Percentiles rank a stretch among this genome's conserved stretches.
These are phyloP conservation scores for Drosophila rufa DNA, from an alignment of 1,140 invertebrate species.

Conservation along the genomic window DNA sequence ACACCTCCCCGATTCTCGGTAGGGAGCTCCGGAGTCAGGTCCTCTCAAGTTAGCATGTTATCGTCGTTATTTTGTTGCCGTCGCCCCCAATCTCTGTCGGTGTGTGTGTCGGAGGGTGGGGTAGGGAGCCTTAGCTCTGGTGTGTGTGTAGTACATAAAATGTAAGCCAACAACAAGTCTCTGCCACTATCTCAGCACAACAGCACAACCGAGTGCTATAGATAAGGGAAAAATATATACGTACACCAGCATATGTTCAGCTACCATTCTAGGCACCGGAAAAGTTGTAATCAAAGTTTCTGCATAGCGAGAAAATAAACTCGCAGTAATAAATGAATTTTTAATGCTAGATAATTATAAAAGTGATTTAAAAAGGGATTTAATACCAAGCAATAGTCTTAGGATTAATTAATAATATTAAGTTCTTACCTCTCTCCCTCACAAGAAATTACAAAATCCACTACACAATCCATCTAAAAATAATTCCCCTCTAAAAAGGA, in stretches of 20 bases:
- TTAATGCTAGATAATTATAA: neutral
- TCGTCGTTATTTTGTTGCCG: constrained; percentile 73
- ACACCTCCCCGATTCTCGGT: constrained; percentile 46
- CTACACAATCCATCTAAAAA: too few species aligned
- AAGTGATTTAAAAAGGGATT: neutral
- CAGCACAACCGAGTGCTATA: constrained; percentile 18
- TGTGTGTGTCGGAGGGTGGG: neutral
- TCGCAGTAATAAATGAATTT: neutral
- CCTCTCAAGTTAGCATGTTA: constrained; percentile 74
- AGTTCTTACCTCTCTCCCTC: too few species aligned
- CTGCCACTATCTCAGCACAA: constrained; percentile 48
- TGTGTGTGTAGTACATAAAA: constrained; percentile 37
- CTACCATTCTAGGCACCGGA: constrained; percentile 8
- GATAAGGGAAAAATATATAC: constrained; percentile 34
- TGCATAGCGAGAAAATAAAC: neutral
- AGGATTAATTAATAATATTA: too few species aligned
- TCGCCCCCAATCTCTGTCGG: constrained; percentile 35
- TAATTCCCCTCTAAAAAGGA: neutral
- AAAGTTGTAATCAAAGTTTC: constrained; percentile 43
- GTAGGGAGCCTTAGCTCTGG: neutral
- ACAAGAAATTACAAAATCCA: too few species aligned
- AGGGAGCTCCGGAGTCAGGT: constrained; percentile 47
- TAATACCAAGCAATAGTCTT: neutral
- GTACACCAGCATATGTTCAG: constrained; percentile 5
- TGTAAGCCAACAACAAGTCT: constrained; percentile 53